Evolutionary conservation across 2,888 invertebrate species (phyloP).

Genomic region (Tridacna crocea): DNA sequence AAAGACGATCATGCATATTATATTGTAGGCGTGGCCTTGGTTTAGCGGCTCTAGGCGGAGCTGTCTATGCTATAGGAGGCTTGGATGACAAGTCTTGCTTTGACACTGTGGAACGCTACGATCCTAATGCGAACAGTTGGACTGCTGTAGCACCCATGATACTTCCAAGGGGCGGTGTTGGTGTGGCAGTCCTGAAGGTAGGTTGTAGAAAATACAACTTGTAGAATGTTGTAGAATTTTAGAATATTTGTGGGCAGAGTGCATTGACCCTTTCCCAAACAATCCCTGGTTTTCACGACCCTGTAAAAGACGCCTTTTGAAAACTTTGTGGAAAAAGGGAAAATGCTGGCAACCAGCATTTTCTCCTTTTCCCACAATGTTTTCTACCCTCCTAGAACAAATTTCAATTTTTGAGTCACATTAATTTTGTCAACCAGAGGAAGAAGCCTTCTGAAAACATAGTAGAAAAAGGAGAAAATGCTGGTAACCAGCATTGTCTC

Average conservation of each 20-base stretch:
- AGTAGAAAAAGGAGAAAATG: background rate
- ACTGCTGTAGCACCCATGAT: slow-evolving; percentile 84
- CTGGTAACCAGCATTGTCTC: background rate
- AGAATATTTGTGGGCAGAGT: too few relatives aligned
- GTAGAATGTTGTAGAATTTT: background rate
- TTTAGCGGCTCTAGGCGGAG: slow-evolving; percentile 85
- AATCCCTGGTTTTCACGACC: background rate
- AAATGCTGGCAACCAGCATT: background rate
- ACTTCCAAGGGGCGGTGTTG: slow-evolving; percentile 85
- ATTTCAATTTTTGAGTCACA: too few relatives aligned
- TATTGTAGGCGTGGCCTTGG: slow-evolving; percentile 84
- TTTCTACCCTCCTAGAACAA: too few relatives aligned
- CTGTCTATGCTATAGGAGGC: slow-evolving; percentile 86
- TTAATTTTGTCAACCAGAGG: too few relatives aligned
- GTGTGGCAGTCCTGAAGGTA: slow-evolving; percentile 84
- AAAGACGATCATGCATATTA: too few relatives aligned
- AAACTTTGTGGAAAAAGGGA: background rate
- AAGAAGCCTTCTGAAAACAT: too few relatives aligned
- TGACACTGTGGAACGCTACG: slow-evolving; percentile 85
- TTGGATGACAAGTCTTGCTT: slow-evolving; percentile 85
- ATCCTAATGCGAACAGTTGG: slow-evolving; percentile 84
- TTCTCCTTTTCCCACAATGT: too few relatives aligned
- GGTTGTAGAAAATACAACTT: slow-evolving; percentile 2
- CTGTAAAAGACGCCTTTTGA: background rate
- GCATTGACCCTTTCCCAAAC: too few relatives aligned